Evolutionary conservation across 2,888 invertebrate species (phyloP), one percentile per base, ranked within the genome.

Genomic region (Papilio gigon): DNA sequence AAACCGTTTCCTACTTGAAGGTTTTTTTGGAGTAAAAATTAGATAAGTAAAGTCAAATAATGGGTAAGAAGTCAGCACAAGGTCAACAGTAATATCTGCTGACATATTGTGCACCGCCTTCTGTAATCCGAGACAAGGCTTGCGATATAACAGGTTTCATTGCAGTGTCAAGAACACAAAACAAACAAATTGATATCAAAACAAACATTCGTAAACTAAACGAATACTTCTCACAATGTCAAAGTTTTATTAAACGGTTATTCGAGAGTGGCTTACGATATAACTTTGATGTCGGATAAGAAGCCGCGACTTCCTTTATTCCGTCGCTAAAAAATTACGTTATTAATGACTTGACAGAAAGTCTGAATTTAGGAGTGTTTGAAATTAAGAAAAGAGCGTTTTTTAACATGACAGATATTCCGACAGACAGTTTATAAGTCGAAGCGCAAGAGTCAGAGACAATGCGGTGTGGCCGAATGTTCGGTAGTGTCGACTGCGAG

Each of bases 101-200:
- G 27, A 50, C 14, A 50, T 14, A 27, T 27, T 50, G 50, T 27
- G 5, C 14, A 27, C 25, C n/a, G 27, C 25, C 50, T 50, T 27
- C 14, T 50, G 27, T 50, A 50, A 50, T 50, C 50, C 50, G 27
- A 50, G 25, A 27, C 50, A 50, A 50, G 50, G 50, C 25, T 6
- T 6, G 6, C 14, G n/a, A 50, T n/a, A 50, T 50, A 27, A 27
- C 50, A 27, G 50, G 50, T 50, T 50, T 50, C 50, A 27, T 50
- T 47, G 12, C 50, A 50, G 27, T 50, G 50, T 50, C 50, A 50
- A 50, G 27, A 30, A 27, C 9, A 30, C 27, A 6, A 53, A 53
- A 30, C 53, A 30, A 27, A 30, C n/a, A 27, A 53, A 50, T 12
- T 14, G 14, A 50, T 50, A 50, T 14, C 1, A 25, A 50, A 53